phyloP scores from a whole-genome alignment of 2,113 vertebrate genomes.

The Laticauda colubrina region DNA sequence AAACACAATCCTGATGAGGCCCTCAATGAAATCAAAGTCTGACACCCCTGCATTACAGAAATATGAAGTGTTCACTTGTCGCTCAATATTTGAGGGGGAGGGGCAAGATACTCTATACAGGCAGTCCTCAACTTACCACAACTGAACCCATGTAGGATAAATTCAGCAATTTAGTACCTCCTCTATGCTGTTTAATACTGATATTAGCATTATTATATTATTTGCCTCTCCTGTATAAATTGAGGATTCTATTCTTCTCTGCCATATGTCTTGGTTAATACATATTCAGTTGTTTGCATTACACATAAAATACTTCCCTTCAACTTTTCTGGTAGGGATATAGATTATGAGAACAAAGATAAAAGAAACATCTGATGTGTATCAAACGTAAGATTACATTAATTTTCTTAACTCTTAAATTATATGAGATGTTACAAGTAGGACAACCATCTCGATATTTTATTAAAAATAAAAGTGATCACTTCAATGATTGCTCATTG shows the following conservation, averaged over 20 bases:
- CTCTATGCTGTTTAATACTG: background rate
- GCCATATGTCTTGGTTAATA: background rate
- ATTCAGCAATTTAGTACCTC: background rate
- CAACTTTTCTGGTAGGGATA: background rate
- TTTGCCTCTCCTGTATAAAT: background rate
- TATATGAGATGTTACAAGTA: background rate
- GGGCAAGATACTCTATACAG: background rate
- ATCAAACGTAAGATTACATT: background rate
- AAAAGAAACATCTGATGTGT: background rate
- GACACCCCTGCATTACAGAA: background rate
- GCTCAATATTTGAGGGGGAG: background rate
- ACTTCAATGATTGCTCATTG: background rate
- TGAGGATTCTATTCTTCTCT: background rate
- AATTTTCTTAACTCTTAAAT: background rate
- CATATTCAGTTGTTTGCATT: background rate
- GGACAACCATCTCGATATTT: background rate
- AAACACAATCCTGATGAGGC: no score
- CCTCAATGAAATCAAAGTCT: no score
- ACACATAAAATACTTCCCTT: background rate
- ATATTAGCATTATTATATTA: background rate
- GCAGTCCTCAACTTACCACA: background rate
- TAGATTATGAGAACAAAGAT: background rate
- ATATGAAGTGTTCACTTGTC: background rate
- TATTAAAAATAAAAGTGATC: background rate
- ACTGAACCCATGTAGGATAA: background rate